Evolutionary conservation across 2,888 invertebrate species (phyloP).

Genomic region (Eulithis testata): DNA sequence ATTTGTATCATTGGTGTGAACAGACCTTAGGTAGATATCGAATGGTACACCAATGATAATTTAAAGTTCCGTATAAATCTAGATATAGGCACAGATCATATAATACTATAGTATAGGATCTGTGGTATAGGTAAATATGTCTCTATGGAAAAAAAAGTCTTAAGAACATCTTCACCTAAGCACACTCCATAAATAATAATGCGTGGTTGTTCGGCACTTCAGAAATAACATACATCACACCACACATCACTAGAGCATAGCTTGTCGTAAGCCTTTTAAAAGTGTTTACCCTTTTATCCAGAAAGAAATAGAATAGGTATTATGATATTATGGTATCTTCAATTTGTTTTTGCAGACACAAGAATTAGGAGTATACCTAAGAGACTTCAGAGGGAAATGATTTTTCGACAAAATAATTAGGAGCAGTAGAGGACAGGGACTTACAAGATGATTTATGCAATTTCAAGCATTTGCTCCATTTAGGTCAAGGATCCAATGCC

Average conservation of each 20-base stretch:
- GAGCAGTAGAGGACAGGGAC: neutral
- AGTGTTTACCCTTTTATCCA: conserved; percentile 13
- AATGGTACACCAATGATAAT: too few species aligned
- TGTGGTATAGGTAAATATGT: neutral
- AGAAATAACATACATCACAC: conserved; percentile 9
- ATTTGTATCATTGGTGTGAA: too few species aligned
- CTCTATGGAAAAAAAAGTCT: conserved; percentile 3
- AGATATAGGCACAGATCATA: too few species aligned
- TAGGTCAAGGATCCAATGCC: conserved; percentile 11
- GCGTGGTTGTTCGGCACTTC: conserved; percentile 2
- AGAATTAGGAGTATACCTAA: neutral
- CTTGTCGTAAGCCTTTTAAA: neutral
- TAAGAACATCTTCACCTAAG: neutral
- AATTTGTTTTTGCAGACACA: neutral
- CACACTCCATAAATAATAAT: conserved; percentile 4
- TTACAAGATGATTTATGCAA: neutral
- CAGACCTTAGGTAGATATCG: too few species aligned
- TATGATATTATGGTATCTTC: conserved; percentile 8
- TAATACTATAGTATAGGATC: too few species aligned
- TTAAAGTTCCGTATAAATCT: too few species aligned
- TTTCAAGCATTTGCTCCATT: conserved; percentile 3
- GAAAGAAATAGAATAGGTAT: conserved; percentile 5
- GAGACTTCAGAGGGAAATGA: neutral
- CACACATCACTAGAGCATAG: neutral
- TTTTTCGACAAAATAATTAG: neutral